Evolutionary conservation across 2,113 vertebrate species (phyloP).

Genomic region (Thamnophis sirtalis): DNA sequence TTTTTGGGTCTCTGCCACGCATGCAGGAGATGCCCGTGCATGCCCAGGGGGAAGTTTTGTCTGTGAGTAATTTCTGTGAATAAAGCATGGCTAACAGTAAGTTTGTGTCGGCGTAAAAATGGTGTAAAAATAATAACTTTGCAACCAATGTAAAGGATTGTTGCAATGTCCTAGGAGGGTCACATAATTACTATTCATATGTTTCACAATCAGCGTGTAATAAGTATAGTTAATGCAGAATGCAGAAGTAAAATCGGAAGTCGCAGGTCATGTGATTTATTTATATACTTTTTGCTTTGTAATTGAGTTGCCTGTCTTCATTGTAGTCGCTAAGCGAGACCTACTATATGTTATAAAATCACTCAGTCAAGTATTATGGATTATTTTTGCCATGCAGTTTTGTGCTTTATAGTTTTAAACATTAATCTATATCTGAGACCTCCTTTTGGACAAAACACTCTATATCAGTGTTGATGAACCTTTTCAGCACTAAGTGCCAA

Average conservation of each 20-base stretch:
- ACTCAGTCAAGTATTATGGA: neutral
- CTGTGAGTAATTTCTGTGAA: no score
- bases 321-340: neutral
- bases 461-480: no score
- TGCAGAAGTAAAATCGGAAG: neutral
- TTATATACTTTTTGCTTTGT: no score
- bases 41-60: no score
- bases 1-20: no score
- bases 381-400: neutral
- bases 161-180: no score
- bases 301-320: neutral
- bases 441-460: neutral
- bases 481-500: no score
- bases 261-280: neutral
- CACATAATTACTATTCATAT: neutral
- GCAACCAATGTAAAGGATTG: neutral
- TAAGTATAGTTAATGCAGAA: neutral
- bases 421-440: neutral
- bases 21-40: no score
- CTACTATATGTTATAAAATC: neutral
- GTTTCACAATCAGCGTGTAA: neutral
- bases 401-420: neutral
- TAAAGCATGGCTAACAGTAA: no score
- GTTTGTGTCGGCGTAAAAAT: no score
- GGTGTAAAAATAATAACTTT: neutral